Evolutionary conservation across 2,888 invertebrate species (phyloP), one percentile per base, ranked within the genome.

Genomic region (Hypolimnas misippus): DNA sequence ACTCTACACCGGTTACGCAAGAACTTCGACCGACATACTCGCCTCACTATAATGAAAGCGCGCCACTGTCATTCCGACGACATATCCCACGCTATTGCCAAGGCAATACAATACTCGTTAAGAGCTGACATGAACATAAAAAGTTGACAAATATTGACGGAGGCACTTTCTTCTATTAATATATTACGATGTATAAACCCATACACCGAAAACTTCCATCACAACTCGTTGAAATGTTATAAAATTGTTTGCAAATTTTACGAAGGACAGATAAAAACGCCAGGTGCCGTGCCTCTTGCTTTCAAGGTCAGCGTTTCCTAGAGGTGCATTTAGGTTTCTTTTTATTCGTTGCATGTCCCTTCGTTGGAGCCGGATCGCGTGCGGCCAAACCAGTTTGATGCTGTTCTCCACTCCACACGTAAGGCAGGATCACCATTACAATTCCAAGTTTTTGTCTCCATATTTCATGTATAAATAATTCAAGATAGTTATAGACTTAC

Each of bases 221-320:
- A 29, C 14, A 29, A 29, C 10, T 14, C 46, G 21, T 46, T 46
- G 75, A 82, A 76, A 79, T 81, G 84, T 84, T 81, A 82, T 62
- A 83, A 87, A 84, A 86, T 84, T 79, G 80, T 82, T 83, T 84
- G 80, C 88, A 88, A 84, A 86, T 83, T 84, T 87, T 84, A 83
- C 77, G 82, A 89, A 88, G 86, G 86, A 83, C 86, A 87, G 76
- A 87, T 84, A 90, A 92, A 88, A 89, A 91, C 90, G 83, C 91
- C 91, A 92, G 91, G 89, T 92, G 92, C 89, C 86, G 75, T 80
- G 87, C 84, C 87, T 85, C 83, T 86, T 86, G 87, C 80, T 84
- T 83, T 81, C 91, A 92, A 92, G 92, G 91, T 85, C 86, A 89
- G 87, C 84, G 79, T 87, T 91, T 91, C 91, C 90, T 92, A 91